Conservation (phyloP, 2,113 vertebrate species). For the Callionymus lyra region DNA sequence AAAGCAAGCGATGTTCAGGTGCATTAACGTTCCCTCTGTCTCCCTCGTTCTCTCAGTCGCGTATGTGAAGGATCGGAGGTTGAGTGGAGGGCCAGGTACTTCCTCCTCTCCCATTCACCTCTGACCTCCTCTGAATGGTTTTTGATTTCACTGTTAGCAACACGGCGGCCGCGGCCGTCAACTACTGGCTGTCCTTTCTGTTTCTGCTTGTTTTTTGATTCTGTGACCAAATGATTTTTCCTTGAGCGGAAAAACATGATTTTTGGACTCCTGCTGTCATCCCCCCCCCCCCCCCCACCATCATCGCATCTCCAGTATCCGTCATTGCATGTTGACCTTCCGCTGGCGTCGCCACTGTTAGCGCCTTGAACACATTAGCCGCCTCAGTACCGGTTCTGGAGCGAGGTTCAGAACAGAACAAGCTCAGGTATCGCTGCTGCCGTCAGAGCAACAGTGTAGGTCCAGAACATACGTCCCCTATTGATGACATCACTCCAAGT, state of each 20-base stretch:
- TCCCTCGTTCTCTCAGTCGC: conserved; percentile 81
- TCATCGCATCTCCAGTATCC: conserved; percentile 46
- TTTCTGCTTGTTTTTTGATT: conserved; percentile 19
- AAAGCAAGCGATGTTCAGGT: conserved; percentile 9
- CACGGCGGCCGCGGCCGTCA: conserved; percentile 25
- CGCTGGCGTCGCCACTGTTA: conserved; percentile 21
- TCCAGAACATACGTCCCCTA: too few relatives aligned
- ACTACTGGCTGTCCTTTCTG: conserved; percentile 20
- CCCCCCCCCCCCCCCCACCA: conserved; percentile 14
- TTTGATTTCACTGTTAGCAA: conserved; percentile 25
- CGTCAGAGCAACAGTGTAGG: too few relatives aligned
- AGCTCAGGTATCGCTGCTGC: too few relatives aligned
- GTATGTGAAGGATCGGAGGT: conserved; percentile 96
- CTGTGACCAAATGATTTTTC: conserved; percentile 48
- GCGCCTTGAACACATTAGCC: too few relatives aligned
- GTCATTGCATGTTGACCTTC: conserved; percentile 56
- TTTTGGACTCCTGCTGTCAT: conserved; percentile 2
- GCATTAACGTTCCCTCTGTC: conserved; percentile 62
- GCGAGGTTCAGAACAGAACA: too few relatives aligned
- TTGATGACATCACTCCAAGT: too few relatives aligned
- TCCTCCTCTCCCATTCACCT: conserved; percentile 63
- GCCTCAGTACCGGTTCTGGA: too few relatives aligned
- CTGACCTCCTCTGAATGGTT: conserved; percentile 43
- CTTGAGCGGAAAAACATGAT: conserved; percentile 46
- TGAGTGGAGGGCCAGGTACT: conserved; percentile 97